These are phyloP conservation scores for Ips typographus DNA, from an alignment of 1,140 invertebrate genomes.

Conservation along the genomic window DNA sequence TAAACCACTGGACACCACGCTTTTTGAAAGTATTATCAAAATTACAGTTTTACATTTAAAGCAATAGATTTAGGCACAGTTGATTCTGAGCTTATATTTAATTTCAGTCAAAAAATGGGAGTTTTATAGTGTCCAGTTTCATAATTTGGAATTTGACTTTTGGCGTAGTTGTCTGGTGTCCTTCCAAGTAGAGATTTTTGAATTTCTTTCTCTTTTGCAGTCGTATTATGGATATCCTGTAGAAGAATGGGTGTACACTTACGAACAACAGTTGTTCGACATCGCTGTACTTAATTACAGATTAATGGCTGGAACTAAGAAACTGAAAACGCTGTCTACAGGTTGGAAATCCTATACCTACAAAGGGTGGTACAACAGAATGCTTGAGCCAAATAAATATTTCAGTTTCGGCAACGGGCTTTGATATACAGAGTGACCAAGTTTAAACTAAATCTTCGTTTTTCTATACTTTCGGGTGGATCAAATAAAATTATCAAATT, in stretches of 20 bases:
- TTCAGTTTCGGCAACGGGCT: no score
- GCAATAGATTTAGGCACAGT: no score
- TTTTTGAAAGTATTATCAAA: not conserved
- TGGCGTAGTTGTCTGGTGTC: not conserved
- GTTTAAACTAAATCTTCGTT: no score
- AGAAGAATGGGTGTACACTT: constrained; percentile 30
- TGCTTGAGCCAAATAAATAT: no score
- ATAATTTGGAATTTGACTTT: not conserved
- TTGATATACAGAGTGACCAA: no score
- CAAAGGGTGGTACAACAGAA: no score
- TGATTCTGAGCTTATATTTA: no score
- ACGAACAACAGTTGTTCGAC: constrained; percentile 27
- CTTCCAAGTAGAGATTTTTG: not conserved
- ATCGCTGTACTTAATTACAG: constrained; percentile 29
- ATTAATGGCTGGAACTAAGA: constrained; percentile 27
- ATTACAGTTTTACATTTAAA: not conserved
- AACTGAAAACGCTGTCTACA: constrained; percentile 29
- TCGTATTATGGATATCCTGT: constrained; percentile 35
- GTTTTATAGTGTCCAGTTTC: not conserved
- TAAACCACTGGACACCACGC: not conserved
- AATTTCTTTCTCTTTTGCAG: constrained; percentile 5
- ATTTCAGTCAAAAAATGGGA: not conserved
- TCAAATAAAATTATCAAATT: not conserved
- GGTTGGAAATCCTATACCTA: constrained; percentile 9
- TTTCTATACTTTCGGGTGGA: no score